phyloP scores from a whole-genome alignment of 2,797 vertebrate species.

The Pagetopsis macropterus region DNA sequence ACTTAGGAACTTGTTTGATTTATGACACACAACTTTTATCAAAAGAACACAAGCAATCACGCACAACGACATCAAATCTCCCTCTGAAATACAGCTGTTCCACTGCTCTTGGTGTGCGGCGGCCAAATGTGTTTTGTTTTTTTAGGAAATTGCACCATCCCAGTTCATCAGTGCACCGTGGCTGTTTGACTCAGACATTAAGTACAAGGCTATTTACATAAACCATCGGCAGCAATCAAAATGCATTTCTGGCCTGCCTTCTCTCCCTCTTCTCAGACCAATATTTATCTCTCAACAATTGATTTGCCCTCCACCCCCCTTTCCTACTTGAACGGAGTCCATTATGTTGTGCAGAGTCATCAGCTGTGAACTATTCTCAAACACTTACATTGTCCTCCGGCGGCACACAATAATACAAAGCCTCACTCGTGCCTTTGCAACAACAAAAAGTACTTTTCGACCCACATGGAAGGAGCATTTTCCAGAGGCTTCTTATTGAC shows the following conservation, averaged over 20 bases:
- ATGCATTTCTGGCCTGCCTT: constrained; percentile 52
- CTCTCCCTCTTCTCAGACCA: constrained; percentile 42
- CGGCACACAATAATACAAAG: constrained; percentile 6
- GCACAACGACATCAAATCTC: neutral
- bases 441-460: neutral
- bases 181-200: constrained; percentile 39
- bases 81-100: neutral
- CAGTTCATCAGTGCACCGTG: constrained; percentile 14
- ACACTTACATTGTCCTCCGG: constrained; percentile 11
- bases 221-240: constrained; percentile 23
- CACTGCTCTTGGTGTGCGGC: too few species aligned
- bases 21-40: too few species aligned
- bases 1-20: too few species aligned
- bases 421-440: neutral
- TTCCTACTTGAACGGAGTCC: constrained; percentile 62
- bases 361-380: constrained; percentile 54
- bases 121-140: neutral
- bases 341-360: constrained; percentile 78
- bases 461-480: neutral
- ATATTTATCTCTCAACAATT: constrained; percentile 68
- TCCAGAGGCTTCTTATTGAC: neutral
- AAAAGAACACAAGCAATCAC: too few species aligned
- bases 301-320: constrained; percentile 61
- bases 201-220: constrained; percentile 26
- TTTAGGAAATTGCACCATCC: neutral